A percentile compares a stretch with the other conserved stretches of the same genome.
These are phyloP conservation scores for Nezara viridula DNA, from an alignment of 2,888 invertebrate genomes.

Conservation along the genomic window DNA sequence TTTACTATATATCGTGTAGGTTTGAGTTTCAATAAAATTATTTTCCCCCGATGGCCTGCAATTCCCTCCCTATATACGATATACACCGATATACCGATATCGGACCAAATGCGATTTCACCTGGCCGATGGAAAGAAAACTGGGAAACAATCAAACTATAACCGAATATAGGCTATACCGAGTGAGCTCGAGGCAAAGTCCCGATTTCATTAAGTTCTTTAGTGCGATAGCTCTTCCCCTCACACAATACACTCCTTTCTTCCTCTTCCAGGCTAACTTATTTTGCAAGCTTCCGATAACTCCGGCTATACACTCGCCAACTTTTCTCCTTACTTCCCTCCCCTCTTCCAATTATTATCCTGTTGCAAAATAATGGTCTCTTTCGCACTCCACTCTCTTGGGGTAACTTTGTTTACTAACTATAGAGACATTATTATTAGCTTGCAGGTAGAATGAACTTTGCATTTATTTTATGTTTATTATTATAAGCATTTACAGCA, in stretches of 20 bases:
- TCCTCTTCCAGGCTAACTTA: neutral
- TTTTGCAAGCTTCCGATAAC: constrained; percentile 39
- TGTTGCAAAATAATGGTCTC: constrained; percentile 28
- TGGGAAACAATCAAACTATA: constrained; percentile 22
- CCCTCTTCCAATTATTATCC: constrained; percentile 34
- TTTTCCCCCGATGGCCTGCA: neutral
- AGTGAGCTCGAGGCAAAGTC: neutral
- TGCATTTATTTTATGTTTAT: neutral
- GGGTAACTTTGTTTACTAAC: constrained; percentile 6
- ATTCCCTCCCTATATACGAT: neutral
- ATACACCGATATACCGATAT: constrained; percentile 12
- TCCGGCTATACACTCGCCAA: constrained; percentile 10
- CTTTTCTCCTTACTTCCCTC: constrained; percentile 3
- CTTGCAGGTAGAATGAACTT: neutral
- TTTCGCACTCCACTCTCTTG: neutral
- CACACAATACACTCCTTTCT: constrained; percentile 41
- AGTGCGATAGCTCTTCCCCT: neutral
- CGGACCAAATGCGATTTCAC: neutral
- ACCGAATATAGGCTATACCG: neutral
- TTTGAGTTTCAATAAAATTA: neutral
- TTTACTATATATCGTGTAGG: neutral
- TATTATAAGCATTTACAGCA: too few species aligned
- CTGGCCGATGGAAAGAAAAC: constrained; percentile 43
- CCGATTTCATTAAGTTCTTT: constrained; percentile 48
- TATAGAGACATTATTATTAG: neutral